Conservation (phyloP, 2,113 vertebrate genomes). For the Pimephales promelas region DNA sequence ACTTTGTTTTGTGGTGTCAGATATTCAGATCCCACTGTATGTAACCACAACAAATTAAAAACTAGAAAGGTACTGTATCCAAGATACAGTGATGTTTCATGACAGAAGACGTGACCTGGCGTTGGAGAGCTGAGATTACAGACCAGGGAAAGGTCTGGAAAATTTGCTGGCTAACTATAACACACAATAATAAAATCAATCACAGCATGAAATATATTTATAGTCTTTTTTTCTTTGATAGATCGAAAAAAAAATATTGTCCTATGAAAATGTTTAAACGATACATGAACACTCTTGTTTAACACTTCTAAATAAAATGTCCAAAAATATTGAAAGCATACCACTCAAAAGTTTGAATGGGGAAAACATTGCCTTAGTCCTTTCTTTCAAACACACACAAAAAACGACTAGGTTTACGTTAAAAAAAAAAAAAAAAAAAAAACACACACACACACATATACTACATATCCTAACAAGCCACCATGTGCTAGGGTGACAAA, state of each 20-base stretch:
- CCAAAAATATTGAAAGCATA: not conserved
- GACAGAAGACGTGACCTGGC: not conserved
- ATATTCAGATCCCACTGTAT: not conserved
- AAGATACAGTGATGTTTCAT: not conserved
- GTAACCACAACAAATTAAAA: not conserved
- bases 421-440: too few species aligned
- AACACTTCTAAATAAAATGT: not conserved
- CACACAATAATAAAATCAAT: not conserved
- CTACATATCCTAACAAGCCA: not conserved
- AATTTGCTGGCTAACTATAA: not conserved
- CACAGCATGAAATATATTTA: not conserved
- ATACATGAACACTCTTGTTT: not conserved
- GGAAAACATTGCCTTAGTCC: not conserved
- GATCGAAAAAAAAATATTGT: not conserved
- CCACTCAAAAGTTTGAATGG: not conserved
- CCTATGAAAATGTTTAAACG: not conserved
- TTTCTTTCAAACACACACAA: not conserved
- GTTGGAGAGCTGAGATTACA: not conserved
- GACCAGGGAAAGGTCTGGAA: not conserved
- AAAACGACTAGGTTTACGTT: too few species aligned
- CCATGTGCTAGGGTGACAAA: slow-evolving; percentile 24
- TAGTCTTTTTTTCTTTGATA: not conserved
- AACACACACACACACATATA: not conserved
- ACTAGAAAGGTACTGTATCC: not conserved
- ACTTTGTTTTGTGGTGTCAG: not conserved